Base-by-base conservation (phyloP, 2,797 vertebrate species). In the Squalus acanthias region DNA sequence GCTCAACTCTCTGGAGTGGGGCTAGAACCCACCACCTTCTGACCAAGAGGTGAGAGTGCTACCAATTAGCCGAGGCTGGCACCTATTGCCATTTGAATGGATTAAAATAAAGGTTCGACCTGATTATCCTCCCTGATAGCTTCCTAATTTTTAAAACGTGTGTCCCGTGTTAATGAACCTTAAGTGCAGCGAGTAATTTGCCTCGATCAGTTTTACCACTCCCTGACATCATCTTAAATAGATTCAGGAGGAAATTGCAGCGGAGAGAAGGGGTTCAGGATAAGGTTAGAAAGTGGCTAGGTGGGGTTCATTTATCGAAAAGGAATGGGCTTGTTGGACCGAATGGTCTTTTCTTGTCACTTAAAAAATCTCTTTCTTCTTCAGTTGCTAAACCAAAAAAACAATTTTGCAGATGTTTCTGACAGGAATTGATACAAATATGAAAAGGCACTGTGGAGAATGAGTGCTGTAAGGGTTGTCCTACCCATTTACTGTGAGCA, bases 361-460 rank as follows among this genome's bases (percentile, higher is more conserved):
- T 89, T 89, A 57, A 26, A 60, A 46, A 26, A 29, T 33, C 24
- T 1, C 6, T 57, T 12, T 89, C 26, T 60, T 89, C 53, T 29
- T 60, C 5, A 57, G 12, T 50, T 2, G 87, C 60, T 89, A 89
- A 89, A 7, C 12, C 29, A 89, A 60, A 15, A 33, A 89, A 33
- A 26, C 87, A 89, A 15, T 57, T 57, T 46, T 33, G 26, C 3
- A 15, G 87, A 89, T 89, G 87, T 89, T 60, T 24, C 2, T 89
- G 26, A 89, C 53, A 89, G 26, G 53, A 89, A 89, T 60, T 57
- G 26, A 89, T 57, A 6, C 53, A 89, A 60, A 89, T 89, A 89
- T 89, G 87, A 33, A 89, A 89, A 60, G 87, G 60, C 24, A 60
- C 87, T 60, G 87, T 89, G 87, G 53, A 89, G 87, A 60, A 60